Evolutionary conservation across 2,888 invertebrate genomes (phyloP), one percentile per base, ranked within the genome.

Genomic region (Anagyrus pseudococci): DNA sequence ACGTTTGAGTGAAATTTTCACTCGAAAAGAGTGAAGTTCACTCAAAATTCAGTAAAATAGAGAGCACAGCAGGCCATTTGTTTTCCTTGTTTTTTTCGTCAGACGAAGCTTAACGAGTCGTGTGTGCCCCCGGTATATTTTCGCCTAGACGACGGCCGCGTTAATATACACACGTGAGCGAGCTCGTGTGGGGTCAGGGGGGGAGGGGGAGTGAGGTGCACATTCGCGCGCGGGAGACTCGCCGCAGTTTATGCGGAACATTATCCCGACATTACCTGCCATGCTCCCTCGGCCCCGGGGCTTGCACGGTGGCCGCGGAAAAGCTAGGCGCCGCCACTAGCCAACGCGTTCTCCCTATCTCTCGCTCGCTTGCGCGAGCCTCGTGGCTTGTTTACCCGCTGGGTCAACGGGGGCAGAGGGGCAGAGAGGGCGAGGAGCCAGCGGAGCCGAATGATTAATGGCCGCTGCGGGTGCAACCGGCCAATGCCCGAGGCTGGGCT

Each of bases 211-310:
- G n/a, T n/a, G n/a, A n/a, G n/a, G n/a, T n/a, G n/a, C n/a, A n/a
- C n/a, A n/a, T n/a, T n/a, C n/a, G n/a, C n/a, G n/a, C n/a, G n/a
- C n/a, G n/a, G 8, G 33, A 37, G 33, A n/a, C 73, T 73, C 67
- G 73, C 76, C 77, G 58, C 76, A 79, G 73, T 79, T 80, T 79
- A 80, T 77, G 78, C 68, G 70, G 69, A 71, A 73, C 78, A 80
- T 80, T 79, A 79, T 78, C 73, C 79, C 71, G 70, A 73, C 79
- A 79, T 80, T 80, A 79, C 77, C 77, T 73, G 69, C 70, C 71
- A 68, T 64, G 40, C 50, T 20, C 20, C n/a, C 41, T 23, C 44
- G n/a, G n/a, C 47, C 29, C 43, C 17, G 13, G 4, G 22, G 23
- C 22, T 7, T 10, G 26, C 33, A 25, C 25, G 52, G 25, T 41